Base-by-base conservation (phyloP, 2,888 invertebrate species). In the Andrena chrysosceles region DNA sequence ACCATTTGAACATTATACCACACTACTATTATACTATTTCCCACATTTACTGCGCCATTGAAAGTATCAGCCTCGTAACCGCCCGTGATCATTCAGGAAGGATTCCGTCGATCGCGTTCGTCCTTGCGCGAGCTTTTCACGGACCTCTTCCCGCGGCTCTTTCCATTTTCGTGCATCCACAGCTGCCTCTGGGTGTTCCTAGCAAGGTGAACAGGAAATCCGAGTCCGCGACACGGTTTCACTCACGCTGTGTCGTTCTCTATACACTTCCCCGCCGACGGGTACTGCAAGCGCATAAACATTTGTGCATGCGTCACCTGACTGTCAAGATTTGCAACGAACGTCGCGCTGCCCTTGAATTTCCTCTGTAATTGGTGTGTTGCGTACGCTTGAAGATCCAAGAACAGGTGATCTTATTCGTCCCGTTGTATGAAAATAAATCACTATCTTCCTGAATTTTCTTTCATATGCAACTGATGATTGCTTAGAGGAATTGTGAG, bases 201-300 rank as follows among this genome's bases (percentile, higher is more conserved):
- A 16, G 70, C 85, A 83, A 86, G 85, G 85, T 83, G 85, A 86
- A 59, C 85, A 73, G 85, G 85, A 86, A 86, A 85, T 71, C 73
- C 75, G 82, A 85, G 77, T 69, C 69, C 56, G 26, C 71, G 74
- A 63, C 72, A 82, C 64, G 70, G 72, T 79, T 79, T 63, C 76
- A 13, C 71, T 7, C 59, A 56, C 60, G 49, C 23, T 29, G 42
- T 60, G 29, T 69, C 66, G 69, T 59, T 56, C 70, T 35, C 67
- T 66, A 63, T 56, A 63, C 35, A 20, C 62, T 68, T 71, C 71
- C 77, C 49, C 31, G 68, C 29, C 59, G 26, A 35, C 23, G 20
- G 42, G 56, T 68, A n/a, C 59, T 35, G 59, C 42, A 35, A 74
- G 31, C 52, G 62, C 31, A 16, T 13, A 52, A 49, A 42, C 62